phyloP scores from a whole-genome alignment of 2,888 invertebrate genomes.

The Branchellion lobata region DNA sequence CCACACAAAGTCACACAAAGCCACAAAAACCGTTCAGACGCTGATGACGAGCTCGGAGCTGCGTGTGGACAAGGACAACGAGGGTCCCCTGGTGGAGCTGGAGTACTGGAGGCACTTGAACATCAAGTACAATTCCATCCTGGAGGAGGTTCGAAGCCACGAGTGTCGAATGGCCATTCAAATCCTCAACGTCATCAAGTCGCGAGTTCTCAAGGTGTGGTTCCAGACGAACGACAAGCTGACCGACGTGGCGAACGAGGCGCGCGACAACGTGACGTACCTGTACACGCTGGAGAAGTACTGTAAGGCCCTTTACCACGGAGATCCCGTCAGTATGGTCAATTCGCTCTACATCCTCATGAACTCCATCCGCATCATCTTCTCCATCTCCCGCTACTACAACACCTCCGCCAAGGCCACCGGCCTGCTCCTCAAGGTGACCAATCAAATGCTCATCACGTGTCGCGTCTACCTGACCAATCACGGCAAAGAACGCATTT shows the following conservation, averaged over 20 bases:
- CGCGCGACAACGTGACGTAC: constrained; percentile 61
- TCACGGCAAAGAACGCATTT: constrained; percentile 55
- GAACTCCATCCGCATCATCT: constrained; percentile 60
- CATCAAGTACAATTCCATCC: constrained; percentile 58
- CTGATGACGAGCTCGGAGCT: constrained; percentile 29
- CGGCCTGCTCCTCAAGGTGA: constrained; percentile 60
- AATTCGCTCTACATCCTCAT: constrained; percentile 58
- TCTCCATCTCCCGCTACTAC: constrained; percentile 58
- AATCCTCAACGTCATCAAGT: constrained; percentile 55
- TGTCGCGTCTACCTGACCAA: constrained; percentile 59
- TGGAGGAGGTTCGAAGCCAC: constrained; percentile 57
- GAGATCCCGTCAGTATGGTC: constrained; percentile 59
- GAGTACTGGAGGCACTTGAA: constrained; percentile 60
- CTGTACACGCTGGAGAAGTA: constrained; percentile 61
- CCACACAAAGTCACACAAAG: too few species aligned
- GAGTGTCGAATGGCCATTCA: constrained; percentile 58
- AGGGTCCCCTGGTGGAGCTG: constrained; percentile 70
- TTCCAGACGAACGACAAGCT: constrained; percentile 58
- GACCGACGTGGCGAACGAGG: constrained; percentile 61
- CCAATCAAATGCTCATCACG: constrained; percentile 62
- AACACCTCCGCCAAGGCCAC: constrained; percentile 61
- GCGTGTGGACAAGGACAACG: constrained; percentile 71
- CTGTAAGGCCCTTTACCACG: constrained; percentile 60
- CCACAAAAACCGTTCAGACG: constrained; percentile 4
- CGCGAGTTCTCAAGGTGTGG: constrained; percentile 60